These are phyloP conservation scores for Salvelinus fontinalis DNA, from an alignment of 2,113 vertebrate species.

Conservation along the genomic window DNA sequence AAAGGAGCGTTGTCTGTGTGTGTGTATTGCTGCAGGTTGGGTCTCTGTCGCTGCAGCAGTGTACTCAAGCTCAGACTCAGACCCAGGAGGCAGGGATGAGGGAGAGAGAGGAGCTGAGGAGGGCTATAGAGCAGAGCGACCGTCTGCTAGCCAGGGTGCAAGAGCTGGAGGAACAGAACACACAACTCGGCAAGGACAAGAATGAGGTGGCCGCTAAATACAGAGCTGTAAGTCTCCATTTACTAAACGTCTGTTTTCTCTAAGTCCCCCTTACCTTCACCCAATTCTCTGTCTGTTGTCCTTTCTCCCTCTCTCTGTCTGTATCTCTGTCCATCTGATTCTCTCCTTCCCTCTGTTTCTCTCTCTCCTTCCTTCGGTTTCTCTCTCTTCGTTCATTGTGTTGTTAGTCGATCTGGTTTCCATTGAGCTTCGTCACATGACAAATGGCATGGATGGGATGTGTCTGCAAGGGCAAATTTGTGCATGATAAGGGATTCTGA, in stretches of 20 bases:
- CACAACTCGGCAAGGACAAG: conserved; percentile 58
- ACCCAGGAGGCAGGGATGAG: conserved; percentile 58
- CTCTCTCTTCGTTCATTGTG: neutral
- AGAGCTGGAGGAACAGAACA: conserved; percentile 68
- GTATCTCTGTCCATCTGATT: neutral
- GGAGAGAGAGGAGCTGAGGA: conserved; percentile 73
- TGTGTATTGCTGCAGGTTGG: conserved; percentile 19
- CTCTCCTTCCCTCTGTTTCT: conserved; percentile 13
- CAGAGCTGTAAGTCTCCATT: conserved; percentile 64
- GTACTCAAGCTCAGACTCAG: conserved; percentile 21
- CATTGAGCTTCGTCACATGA: neutral
- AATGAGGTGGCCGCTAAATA: conserved; percentile 59
- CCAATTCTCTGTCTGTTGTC: neutral
- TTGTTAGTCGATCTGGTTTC: too few species aligned
- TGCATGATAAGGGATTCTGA: conserved; percentile 51
- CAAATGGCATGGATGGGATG: neutral
- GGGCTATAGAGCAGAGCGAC: conserved; percentile 67
- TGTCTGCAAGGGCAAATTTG: conserved; percentile 47
- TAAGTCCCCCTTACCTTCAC: neutral
- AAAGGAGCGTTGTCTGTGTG: conserved; percentile 43
- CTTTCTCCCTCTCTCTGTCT: neutral
- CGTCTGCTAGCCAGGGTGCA: conserved; percentile 58
- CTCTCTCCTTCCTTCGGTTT: neutral
- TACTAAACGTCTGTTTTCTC: neutral
- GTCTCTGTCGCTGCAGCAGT: conserved; percentile 45